Evolutionary conservation across 2,888 invertebrate species (phyloP), one percentile per base, ranked within the genome.

Genomic region (Acanthosepion lycidas): DNA sequence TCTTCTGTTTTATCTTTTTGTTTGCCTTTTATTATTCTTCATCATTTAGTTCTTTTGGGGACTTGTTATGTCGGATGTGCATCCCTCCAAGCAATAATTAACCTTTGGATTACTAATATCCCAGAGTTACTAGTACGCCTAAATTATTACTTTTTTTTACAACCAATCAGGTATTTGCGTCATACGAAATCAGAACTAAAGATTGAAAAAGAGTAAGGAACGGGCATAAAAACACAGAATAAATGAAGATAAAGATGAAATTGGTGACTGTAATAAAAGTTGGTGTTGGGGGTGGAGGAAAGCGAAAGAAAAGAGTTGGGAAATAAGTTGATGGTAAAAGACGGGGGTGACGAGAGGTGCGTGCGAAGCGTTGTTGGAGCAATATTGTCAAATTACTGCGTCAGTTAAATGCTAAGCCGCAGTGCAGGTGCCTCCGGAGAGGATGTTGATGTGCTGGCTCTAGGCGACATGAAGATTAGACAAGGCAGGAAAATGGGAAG

Each of bases 351-450:
- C 12, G 12, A 33, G n/a, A 4, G 78, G 78, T 59, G 78, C n/a
- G 78, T 78, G 18, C 5, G 15, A 23, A 15, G 12, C 33, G 78
- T 33, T 78, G 78, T 78, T 78, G n/a, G n/a, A 78, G 78, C 78
- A 33, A 33, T 78, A 78, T 78, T 78, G 78, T 78, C 78, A 78
- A 78, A 78, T 78, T n/a, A 78, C 78, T 78, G 78, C 78, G 78
- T 33, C n/a, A 78, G 78, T 78, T 78, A 78, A 78, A 78, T 78
- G 78, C 78, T 78, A 78, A 78, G 78, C 78, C 78, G 78, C 78
- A 78, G n/a, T 33, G 33, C 78, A 78, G 78, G 18, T 78, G 78
- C n/a, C 78, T 78, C 78, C 78, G 78, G 78, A 78, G 78, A 78
- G 78, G 78, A 78, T 78, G 78, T 78, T 78, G 78, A 78, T n/a